Conservation (phyloP, 2,888 invertebrate genomes). For the Amblyteles armatorius region DNA sequence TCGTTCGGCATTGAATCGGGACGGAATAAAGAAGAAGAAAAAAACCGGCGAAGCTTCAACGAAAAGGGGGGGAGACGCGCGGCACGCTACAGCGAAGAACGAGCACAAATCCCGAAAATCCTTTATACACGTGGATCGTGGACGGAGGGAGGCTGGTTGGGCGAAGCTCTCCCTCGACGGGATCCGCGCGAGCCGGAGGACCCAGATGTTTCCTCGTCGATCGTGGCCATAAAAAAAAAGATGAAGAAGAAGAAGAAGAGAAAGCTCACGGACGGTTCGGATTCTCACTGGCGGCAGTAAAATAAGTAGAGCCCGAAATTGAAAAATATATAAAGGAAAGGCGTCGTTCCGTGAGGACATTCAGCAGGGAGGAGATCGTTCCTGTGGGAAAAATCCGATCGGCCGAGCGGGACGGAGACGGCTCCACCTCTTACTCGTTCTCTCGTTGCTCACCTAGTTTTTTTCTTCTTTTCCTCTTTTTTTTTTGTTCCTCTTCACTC, state of each 20-base stretch:
- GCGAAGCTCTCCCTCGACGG: constrained; percentile 29
- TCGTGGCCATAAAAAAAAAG: constrained; percentile 75
- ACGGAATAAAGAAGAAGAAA: constrained; percentile 19
- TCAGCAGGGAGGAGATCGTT: constrained; percentile 25
- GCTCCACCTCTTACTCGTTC: neutral
- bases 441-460: constrained; percentile 11
- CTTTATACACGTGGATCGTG: constrained; percentile 60
- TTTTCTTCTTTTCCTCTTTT: neutral
- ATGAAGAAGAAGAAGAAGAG: neutral
- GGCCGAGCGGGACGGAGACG: neutral
- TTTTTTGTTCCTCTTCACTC: neutral
- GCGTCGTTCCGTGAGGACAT: constrained; percentile 38
- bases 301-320: constrained; percentile 73
- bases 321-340: constrained; percentile 73
- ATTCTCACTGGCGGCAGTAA: constrained; percentile 69
- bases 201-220: constrained; percentile 78
- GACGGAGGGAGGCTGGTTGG: constrained; percentile 18
- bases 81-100: constrained; percentile 12
- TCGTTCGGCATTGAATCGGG: constrained; percentile 38
- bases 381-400: constrained; percentile 56
- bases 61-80: neutral
- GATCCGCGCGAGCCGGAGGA: constrained; percentile 58
- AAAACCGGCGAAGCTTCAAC: constrained; percentile 7
- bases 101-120: constrained; percentile 63
- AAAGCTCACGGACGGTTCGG: constrained; percentile 64